phyloP scores from a whole-genome alignment of 2,888 invertebrate genomes.

The Tuberolachnus salignus region DNA sequence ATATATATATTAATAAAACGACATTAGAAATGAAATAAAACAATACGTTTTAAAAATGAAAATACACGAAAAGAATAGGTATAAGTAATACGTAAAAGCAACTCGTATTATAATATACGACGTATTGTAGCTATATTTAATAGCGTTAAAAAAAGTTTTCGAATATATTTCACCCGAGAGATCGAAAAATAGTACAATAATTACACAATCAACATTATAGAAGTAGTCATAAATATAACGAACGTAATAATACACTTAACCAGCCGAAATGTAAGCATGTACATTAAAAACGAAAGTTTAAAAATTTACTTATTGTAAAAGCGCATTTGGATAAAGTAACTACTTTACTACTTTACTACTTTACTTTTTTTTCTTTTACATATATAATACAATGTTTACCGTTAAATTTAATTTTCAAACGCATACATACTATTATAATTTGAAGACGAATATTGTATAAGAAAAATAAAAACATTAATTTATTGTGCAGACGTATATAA shows the following conservation, averaged over 20 bases:
- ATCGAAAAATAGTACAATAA: neutral
- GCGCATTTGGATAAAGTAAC: neutral
- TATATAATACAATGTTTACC: neutral
- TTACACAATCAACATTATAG: neutral
- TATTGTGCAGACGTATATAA: conserved; percentile 4
- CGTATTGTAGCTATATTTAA: neutral
- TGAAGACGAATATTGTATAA: neutral
- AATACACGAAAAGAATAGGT: neutral
- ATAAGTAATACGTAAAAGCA: no score
- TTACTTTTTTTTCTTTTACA: neutral
- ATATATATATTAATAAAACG: neutral
- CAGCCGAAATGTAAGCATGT: neutral
- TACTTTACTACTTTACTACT: no score
- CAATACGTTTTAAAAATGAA: neutral
- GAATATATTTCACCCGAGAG: neutral
- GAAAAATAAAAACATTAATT: conserved; percentile 42
- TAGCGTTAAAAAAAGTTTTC: neutral
- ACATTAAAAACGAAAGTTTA: neutral
- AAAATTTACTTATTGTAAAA: neutral
- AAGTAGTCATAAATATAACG: neutral
- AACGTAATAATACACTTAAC: neutral
- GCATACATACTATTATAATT: neutral
- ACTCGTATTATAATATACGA: no score
- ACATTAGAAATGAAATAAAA: neutral
- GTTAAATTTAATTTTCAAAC: neutral